Evolutionary conservation across 2,888 invertebrate species (phyloP).

Genomic region (Leptinotarsa rubiginosa): DNA sequence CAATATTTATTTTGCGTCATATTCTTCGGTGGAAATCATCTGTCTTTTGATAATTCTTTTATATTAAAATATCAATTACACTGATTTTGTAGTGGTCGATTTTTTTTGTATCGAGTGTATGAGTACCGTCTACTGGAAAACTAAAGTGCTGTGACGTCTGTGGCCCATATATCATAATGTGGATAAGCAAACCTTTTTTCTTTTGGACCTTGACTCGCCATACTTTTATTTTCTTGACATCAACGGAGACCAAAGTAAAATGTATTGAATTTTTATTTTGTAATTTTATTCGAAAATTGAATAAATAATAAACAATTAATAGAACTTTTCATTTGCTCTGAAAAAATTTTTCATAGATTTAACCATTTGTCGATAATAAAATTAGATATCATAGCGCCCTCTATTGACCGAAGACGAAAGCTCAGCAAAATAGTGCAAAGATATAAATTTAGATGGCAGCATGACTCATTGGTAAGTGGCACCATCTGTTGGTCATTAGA

Average conservation of each 20-base stretch:
- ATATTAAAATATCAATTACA: constrained; percentile 23
- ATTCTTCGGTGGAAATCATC: neutral
- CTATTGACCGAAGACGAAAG: too few relatives aligned
- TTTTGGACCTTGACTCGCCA: too few relatives aligned
- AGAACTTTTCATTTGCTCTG: too few relatives aligned
- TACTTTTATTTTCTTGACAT: too few relatives aligned
- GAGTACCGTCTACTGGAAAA: neutral
- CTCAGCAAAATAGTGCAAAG: too few relatives aligned
- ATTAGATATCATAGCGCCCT: too few relatives aligned
- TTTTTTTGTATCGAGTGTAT: neutral
- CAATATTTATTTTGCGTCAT: neutral
- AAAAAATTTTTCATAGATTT: too few relatives aligned
- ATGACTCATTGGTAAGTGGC: too few relatives aligned
- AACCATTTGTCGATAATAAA: too few relatives aligned
- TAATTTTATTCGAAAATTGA: neutral
- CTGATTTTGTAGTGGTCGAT: constrained; percentile 15
- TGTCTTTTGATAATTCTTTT: constrained; percentile 15
- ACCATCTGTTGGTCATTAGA: too few relatives aligned
- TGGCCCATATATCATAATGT: neutral
- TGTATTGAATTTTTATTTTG: neutral
- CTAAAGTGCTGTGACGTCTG: too few relatives aligned
- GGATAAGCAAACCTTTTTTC: neutral
- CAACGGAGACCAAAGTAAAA: neutral
- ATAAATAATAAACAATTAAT: neutral
- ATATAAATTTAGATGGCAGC: too few relatives aligned